Base-by-base conservation (phyloP, 92 coral and sea anemone genomes). In the Isaurus tuberculatus region DNA sequence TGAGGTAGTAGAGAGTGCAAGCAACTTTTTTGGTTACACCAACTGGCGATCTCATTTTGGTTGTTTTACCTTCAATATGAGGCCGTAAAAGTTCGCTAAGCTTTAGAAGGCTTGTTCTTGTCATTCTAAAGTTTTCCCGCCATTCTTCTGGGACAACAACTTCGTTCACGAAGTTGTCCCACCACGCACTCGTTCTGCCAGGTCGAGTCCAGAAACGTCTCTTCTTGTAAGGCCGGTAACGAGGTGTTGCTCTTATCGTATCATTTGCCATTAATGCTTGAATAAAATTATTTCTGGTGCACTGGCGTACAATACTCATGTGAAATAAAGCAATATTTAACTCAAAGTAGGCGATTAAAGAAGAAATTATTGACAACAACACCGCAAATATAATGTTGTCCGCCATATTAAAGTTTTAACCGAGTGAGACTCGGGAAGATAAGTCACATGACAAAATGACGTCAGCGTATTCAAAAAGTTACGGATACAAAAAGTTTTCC, bases 1-100 rank as follows among this genome's bases (percentile, higher is more conserved):
- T 90, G 64, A 90, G 57, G 80, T 87, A 87, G 80, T 90, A 90
- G 32, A 90, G 73, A 7, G 89, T 90, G 86, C 88, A 87, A 3
- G 91, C 94, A 17, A 87, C 89, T 74, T 89, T 86, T 70, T 89
- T 85, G 16, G 31, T 27, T 4, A 87, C 94, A 79, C 80, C 89
- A 48, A 91, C 91, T 44, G 94, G 89, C 14, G 78, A 72, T 68
- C 94, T 61, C 91, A 91, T 87, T 64, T 64, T 27, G n/a, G 69
- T 64, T 51, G 61, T 51, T 51, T 65, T 65, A 65, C 70, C 70
- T 65, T 65, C 34, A 65, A 65, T 65, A 65, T 65, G 70, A 10
- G 70, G 70, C 70, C 40, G 70, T 65, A 65, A 65, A 65, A 65
- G 36, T 65, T 31, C 70, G n/a, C 70, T 65, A 65, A 65, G 70